These are phyloP conservation scores for Mythimna impura DNA, from an alignment of 2,888 invertebrate genomes.

Conservation along the genomic window DNA sequence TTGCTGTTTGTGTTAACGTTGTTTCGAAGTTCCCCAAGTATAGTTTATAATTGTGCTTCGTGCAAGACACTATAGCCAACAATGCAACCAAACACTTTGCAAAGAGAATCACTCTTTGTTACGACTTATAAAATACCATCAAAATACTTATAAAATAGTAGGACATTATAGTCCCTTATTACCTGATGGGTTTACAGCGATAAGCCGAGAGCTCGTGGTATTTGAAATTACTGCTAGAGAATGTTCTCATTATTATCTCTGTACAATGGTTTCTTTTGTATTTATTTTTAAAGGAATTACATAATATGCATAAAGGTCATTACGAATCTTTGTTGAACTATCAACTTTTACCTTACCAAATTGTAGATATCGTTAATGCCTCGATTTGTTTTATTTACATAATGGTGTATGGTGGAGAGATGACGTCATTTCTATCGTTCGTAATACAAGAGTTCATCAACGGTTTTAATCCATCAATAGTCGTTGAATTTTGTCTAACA, in stretches of 20 bases:
- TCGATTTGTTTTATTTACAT: slow-evolving; percentile 25
- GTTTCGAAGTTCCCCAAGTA: slow-evolving; percentile 1
- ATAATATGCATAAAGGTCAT: slow-evolving; percentile 56
- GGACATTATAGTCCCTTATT: slow-evolving; percentile 57
- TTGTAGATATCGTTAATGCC: slow-evolving; percentile 37
- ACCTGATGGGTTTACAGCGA: slow-evolving; percentile 53
- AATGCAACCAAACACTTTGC: slow-evolving; percentile 4
- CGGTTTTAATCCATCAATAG: slow-evolving; percentile 6
- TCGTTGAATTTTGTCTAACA: slow-evolving; percentile 31
- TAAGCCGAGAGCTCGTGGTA: slow-evolving; percentile 54
- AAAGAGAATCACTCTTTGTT: slow-evolving; percentile 9
- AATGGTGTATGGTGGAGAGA: slow-evolving; percentile 1
- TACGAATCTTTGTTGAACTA: slow-evolving; percentile 38
- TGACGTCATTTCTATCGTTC: slow-evolving; percentile 23
- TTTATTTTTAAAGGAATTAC: slow-evolving; percentile 47
- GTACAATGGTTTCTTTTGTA: slow-evolving; percentile 57
- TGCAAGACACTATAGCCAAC: slow-evolving; percentile 3
- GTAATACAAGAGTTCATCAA: slow-evolving; percentile 4
- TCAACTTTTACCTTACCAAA: slow-evolving; percentile 47
- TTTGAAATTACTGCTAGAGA: slow-evolving; percentile 57
- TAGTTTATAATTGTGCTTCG: slow-evolving; percentile 23
- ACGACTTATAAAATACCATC: slow-evolving; percentile 38
- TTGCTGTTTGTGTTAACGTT: not conserved
- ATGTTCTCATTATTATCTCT: slow-evolving; percentile 62
- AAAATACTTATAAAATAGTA: slow-evolving; percentile 47